These are phyloP conservation scores for Eumaeus atala DNA, from an alignment of 1,140 invertebrate species.

Conservation along the genomic window DNA sequence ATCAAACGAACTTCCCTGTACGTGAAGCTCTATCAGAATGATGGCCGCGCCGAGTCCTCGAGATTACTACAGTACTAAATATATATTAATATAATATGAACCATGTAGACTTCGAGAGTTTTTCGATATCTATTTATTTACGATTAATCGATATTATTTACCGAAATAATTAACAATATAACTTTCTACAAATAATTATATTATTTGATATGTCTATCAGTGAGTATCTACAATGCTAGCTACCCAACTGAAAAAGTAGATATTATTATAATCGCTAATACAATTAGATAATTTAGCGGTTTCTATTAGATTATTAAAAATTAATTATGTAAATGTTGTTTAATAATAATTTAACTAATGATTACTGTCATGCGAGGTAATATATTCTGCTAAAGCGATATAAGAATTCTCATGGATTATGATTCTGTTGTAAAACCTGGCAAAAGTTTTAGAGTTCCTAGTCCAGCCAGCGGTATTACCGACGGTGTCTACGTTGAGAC, in stretches of 20 bases:
- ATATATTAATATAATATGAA: constrained; percentile 3
- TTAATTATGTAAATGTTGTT: not conserved
- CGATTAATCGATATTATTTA: not conserved
- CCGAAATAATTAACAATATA: not conserved
- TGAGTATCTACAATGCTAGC: too few relatives aligned
- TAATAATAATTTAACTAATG: not conserved
- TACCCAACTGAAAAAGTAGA: too few relatives aligned
- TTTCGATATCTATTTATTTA: not conserved
- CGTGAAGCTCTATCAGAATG: too few relatives aligned
- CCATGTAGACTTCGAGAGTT: constrained; percentile 1
- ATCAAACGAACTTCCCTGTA: too few relatives aligned
- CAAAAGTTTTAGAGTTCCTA: constrained; percentile 1
- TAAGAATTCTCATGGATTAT: not conserved
- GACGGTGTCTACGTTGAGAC: constrained; percentile 8
- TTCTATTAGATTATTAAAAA: too few relatives aligned
- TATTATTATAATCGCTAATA: too few relatives aligned
- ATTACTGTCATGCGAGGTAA: not conserved
- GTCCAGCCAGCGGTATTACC: not conserved
- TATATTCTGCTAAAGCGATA: not conserved
- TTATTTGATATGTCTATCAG: too few relatives aligned
- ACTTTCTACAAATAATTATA: too few relatives aligned
- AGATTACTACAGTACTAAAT: constrained; percentile 6
- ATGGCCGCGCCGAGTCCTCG: not conserved
- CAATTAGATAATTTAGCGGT: too few relatives aligned
- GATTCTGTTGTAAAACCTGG: not conserved